Evolutionary conservation across 2,113 vertebrate species (phyloP).

Genomic region (Pygoscelis adeliae): DNA sequence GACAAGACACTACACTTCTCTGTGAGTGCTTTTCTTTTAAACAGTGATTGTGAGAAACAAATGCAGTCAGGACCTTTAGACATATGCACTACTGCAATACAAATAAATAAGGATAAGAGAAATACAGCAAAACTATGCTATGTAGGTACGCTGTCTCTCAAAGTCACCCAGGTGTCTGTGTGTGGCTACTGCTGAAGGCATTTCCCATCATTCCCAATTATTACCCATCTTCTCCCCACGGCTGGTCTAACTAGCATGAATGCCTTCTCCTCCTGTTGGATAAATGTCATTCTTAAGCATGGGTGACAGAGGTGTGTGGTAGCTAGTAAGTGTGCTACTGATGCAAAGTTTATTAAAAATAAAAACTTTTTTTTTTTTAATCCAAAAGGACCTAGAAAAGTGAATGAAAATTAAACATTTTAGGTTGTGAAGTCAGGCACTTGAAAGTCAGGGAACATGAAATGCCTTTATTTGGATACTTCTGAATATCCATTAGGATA

Average conservation of each 20-base stretch:
- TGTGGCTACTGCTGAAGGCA: background rate
- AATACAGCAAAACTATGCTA: background rate
- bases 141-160: background rate
- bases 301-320: background rate
- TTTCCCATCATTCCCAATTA: background rate
- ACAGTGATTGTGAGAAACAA: background rate
- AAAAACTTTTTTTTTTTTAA: background rate
- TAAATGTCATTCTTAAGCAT: background rate
- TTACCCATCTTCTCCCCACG: background rate
- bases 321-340: background rate
- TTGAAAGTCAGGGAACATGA: background rate
- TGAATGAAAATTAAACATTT: slow-evolving; percentile 6
- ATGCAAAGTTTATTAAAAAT: background rate
- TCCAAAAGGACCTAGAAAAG: background rate
- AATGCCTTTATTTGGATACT: background rate
- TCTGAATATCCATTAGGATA: background rate
- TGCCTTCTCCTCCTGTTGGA: background rate
- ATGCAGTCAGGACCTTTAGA: background rate
- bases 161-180: background rate
- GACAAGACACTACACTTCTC: background rate
- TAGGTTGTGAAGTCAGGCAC: background rate
- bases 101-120: background rate
- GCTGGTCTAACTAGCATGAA: background rate
- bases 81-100: background rate
- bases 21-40: background rate